Evolutionary conservation across 92 coral and sea anemone genomes (phyloP), one percentile per base, ranked within the genome.

Genomic region (Epizoanthus rinbou): DNA sequence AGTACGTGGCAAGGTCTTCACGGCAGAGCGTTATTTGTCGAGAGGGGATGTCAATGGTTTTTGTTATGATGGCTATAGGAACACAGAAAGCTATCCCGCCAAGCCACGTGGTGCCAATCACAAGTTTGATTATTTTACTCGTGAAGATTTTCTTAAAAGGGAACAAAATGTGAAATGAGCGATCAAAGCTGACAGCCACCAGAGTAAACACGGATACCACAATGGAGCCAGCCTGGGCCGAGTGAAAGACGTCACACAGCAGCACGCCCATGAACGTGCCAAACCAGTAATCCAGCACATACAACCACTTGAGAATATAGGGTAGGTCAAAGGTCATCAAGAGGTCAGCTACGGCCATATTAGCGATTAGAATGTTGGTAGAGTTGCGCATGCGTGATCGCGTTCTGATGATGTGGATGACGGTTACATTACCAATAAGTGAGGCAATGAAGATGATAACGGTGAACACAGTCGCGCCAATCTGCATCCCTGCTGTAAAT

Each of bases 341-440:
- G 8, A 92, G 57, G 81, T 92, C 95, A 4, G 87, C 95, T 6
- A 76, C 75, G 2, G 95, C 95, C 95, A 92, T 89, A 80, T 92
- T 92, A 50, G 91, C 92, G 25, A 92, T 92, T 9, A 92, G 92
- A 8, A 86, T 87, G 57, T 92, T 92, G 80, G 92, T 89, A 16
- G 95, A 84, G 52, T 86, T 92, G 43, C 87, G 74, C 95, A 92
- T 76, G 86, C 88, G 21, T 90, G 86, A 82, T 52, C 92, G 75
- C 10, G 90, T 79, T 56, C 84, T 53, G 5, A 92, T 92, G 52
- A 92, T 87, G 82, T 92, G 87, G 57, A 92, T 89, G 56, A 92
- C 93, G 5, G 86, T 14, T 11, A 81, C 76, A 66, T 92, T 92
- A 2, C 95, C 92, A 16, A 89, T 57, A n/a, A 84, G 64, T 3